Percentiles rank a stretch among this genome's conserved stretches.
These are phyloP conservation scores for Drosophila ochracea DNA, from an alignment of 2,888 invertebrate species.

Conservation along the genomic window DNA sequence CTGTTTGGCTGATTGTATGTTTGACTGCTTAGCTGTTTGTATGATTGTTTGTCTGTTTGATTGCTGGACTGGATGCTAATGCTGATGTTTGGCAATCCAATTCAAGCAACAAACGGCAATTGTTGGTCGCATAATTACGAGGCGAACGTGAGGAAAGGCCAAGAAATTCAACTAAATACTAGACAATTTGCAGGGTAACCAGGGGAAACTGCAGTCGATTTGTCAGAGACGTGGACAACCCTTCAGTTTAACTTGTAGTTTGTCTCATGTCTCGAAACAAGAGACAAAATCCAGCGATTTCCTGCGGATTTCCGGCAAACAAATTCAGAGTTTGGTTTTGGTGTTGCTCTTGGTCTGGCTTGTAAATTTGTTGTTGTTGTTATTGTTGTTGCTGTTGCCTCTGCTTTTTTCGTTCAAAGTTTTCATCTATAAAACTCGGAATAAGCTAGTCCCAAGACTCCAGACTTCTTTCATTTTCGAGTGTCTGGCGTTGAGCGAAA, in stretches of 20 bases:
- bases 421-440: conserved; percentile 43
- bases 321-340: conserved; percentile 73
- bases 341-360: conserved; percentile 48
- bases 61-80: conserved; percentile 64
- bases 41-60: conserved; percentile 27
- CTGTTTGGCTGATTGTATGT: conserved; percentile 7
- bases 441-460: conserved; percentile 49
- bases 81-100: conserved; percentile 73
- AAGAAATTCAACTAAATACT: conserved; percentile 67
- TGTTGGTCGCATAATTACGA: conserved; percentile 72
- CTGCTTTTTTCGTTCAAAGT: conserved; percentile 30
- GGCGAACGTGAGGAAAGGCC: conserved; percentile 58
- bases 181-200: conserved; percentile 50
- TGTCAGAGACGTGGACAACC: conserved; percentile 61
- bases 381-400: conserved; percentile 15
- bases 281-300: conserved; percentile 76
- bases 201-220: conserved; percentile 50
- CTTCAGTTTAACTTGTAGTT: conserved; percentile 49
- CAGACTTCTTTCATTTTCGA: conserved; percentile 69
- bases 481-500: conserved; percentile 73
- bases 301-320: conserved; percentile 80
- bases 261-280: conserved; percentile 30
- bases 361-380: conserved; percentile 7
- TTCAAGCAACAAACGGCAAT: conserved; percentile 66
- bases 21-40: conserved; percentile 6